Base-by-base conservation (phyloP, 2,888 invertebrate species). In the Volucella zonaria region DNA sequence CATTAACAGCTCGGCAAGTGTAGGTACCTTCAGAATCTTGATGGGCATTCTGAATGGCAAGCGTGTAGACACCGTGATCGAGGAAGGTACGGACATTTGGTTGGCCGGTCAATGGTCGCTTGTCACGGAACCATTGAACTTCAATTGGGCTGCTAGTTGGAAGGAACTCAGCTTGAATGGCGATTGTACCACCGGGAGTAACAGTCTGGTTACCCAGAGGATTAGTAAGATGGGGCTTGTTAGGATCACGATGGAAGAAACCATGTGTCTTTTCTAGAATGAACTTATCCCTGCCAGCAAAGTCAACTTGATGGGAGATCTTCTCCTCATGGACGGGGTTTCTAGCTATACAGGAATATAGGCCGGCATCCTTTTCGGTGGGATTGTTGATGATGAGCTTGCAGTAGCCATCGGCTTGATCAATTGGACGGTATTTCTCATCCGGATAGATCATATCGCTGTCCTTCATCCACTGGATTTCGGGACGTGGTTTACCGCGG, bases 391-490 rank as follows among this genome's bases (percentile, higher is more conserved):
- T 94, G 59, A 94, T 93, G 23, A 97, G 91, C 87, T 95, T 94
- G 88, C 96, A 96, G 61, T 95, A 94, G 3, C 96, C 96, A 88
- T 96, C 96, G 8, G 95, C 94, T 61, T 95, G 92, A 89, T 95
- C 95, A 82, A 93, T 93, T 61, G 95, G 94, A 85, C 94, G 93
- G 90, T 94, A 95, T 86, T 95, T 94, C 14, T 93, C 93, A 70
- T 93, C 93, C 1, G 90, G 89, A 11, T 88, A 89, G 11, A 96
- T 90, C 11, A 93, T 91, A 62, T 92, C 92, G 49, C 94, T 95
- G 87, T 96, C 95, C 90, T 96, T 96, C 86, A 95, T 91, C 97
- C 97, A 97, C 45, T 94, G 94, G 78, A 97, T 94, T 0, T 93
- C 93, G 0, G 96, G 96, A 3, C 94, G 92, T 12, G 96, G 96